Evolutionary conservation across 2,797 vertebrate species (phyloP).

Genomic region (Morus bassanus): DNA sequence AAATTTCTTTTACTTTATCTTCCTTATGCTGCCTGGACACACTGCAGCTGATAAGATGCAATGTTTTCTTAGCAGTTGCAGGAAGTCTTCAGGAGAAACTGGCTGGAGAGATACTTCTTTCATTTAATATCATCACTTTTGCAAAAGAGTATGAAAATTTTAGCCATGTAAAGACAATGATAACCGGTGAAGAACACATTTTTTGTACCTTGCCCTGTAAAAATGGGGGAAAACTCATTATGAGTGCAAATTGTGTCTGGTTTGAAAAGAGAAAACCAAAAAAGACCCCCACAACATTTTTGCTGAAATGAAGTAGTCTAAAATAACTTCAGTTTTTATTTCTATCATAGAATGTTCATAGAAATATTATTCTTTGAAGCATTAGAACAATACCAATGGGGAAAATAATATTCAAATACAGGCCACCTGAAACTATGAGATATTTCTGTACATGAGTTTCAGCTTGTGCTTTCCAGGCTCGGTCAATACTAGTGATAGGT

Average conservation of each 20-base stretch:
- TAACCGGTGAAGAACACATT: background rate
- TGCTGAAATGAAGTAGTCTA: background rate
- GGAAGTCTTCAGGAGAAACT: background rate
- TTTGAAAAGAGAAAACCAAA: background rate
- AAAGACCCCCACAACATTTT: background rate
- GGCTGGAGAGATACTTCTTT: background rate
- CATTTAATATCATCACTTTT: background rate
- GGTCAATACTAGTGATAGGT: background rate
- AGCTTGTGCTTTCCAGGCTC: background rate
- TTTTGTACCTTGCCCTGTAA: background rate
- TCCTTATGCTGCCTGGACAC: background rate
- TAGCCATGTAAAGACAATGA: background rate
- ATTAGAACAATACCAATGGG: background rate
- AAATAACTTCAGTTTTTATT: background rate
- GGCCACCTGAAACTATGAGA: background rate
- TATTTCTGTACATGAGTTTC: background rate
- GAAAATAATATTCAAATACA: background rate
- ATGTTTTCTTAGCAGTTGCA: background rate
- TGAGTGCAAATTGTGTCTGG: background rate
- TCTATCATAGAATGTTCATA: background rate
- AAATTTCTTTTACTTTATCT: conserved; percentile 7
- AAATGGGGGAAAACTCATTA: background rate
- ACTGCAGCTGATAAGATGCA: background rate
- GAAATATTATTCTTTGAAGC: background rate
- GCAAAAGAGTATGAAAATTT: background rate